phyloP scores from a whole-genome alignment of 2,113 vertebrate species.

The Lonchura striata region DNA sequence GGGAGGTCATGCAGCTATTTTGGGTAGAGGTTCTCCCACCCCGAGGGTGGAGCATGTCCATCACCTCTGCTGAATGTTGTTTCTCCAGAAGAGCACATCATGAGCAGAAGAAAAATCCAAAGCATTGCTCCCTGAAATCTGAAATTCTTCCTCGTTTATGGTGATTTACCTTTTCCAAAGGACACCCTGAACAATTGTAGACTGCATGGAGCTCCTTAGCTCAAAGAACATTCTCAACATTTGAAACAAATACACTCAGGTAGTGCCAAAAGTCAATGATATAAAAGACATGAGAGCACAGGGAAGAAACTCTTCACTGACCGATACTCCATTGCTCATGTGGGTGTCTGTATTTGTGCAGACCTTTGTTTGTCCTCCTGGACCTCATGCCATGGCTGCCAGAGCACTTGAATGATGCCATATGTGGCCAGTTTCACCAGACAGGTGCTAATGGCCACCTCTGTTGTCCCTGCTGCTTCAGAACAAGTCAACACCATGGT shows the following conservation, averaged over 20 bases:
- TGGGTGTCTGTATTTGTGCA: not conserved
- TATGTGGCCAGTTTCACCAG: not conserved
- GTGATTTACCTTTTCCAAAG: not conserved
- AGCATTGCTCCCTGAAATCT: not conserved
- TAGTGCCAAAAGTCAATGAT: not conserved
- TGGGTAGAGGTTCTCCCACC: not conserved
- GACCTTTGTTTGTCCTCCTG: not conserved
- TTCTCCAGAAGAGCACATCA: not conserved
- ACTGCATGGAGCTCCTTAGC: not conserved
- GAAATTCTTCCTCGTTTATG: not conserved
- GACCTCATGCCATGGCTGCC: not conserved
- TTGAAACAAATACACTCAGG: not conserved
- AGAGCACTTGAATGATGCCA: accelerated
- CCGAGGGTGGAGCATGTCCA: not conserved
- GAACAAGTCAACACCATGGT: not conserved
- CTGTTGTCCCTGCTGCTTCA: not conserved
- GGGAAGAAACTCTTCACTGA: not conserved
- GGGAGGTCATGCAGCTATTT: not conserved
- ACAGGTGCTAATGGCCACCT: not conserved
- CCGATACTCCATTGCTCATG: not conserved
- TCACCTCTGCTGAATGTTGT: not conserved
- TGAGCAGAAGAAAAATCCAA: not conserved
- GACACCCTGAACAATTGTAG: not conserved
- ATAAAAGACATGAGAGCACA: accelerated
- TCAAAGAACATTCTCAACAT: not conserved